Base-by-base conservation (phyloP, 2,797 vertebrate species). In the Leptatherina wallacei region DNA sequence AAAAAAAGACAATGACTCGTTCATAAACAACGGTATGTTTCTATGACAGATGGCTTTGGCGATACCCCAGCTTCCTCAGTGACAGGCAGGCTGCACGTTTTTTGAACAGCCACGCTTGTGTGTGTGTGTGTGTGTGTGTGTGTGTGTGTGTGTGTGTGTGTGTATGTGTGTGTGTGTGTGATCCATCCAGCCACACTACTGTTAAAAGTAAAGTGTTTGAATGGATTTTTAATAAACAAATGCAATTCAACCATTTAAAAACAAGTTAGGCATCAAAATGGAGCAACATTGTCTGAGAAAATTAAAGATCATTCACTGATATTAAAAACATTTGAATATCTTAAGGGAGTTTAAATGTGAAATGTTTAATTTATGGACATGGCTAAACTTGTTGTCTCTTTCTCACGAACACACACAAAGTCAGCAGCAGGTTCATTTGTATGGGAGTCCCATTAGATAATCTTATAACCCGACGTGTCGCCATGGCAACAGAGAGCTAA, bases 401-500 rank as follows among this genome's bases (percentile, higher is more conserved):
- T 35, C 54, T 30, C 0, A 57, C 62, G 35, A 22, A 51, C 60
- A 59, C 36, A 33, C 69, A 55, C 49, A 47, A 61, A 38, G 12
- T 12, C 59, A 55, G 60, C 20, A 51, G 40, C 32, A 66, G 62
- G 70, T 87, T 84, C 38, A 84, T 88, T 86, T 85, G 84, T 84
- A 85, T 80, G 76, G 66, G 44, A 73, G 76, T 74, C 77, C 73
- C 80, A 85, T 84, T 85, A 90, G 78, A 87, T 72, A 79, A 74
- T 90, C 85, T 82, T 88, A 80, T 90, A 88, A 88, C 89, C 87
- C 89, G 88, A 88, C 73, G 80, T 75, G 91, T 94, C 72, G 4
- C 90, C 88, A 94, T 94, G 82, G 93, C 89, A 95, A 94, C 93
- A 90, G 75, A 65, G 85, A 81, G 83, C 82, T 74, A 75, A 83